Evolutionary conservation across 2,888 invertebrate species (phyloP), one percentile per base, ranked within the genome.

Genomic region (Punctoribates punctum): DNA sequence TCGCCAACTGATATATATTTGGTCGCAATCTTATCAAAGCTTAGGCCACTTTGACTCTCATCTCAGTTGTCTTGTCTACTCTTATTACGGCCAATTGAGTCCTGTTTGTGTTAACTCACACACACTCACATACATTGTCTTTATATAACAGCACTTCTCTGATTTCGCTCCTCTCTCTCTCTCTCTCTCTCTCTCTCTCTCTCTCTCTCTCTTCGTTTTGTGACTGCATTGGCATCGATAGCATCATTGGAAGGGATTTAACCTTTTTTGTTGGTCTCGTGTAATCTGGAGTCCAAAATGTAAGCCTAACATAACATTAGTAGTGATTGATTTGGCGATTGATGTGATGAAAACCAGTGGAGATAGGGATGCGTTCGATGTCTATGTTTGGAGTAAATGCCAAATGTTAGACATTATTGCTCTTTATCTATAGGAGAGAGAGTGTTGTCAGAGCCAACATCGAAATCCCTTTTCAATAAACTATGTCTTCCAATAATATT

Each of bases 21-120:
- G 34, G 38, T 29, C 27, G 34, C 20, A 29, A 27, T 67, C n/a
- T 67, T 23, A 72, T 72, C 27, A 72, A 72, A 72, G 72, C 72
- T 72, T 48, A 72, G 25, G 48, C 72, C 72, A 72, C 42, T 72
- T 72, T 25, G 72, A 23, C 72, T 67, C 67, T 72, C 72, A 72
- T 72, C 42, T 72, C 46, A 72, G 48, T 72, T 72, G 72, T 72
- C 72, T 72, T 72, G 72, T 72, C 72, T 72, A 72, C 72, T 72
- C 72, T 72, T 72, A 72, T 72, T 72, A 72, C 72, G 27, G 20
- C 46, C 72, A 72, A 72, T 72, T 72, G 72, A 72, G 72, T 65
- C 42, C 23, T 67, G 38, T 70, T 72, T 48, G 46, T 72, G 46
- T 27, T 72, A 46, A 72, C 48, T 48, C 46, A 67, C 13, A 72